A percentile compares a stretch with the other conserved stretches of the same genome.
Conservation (phyloP, 2,888 invertebrate species). For the Metalampra italica region DNA sequence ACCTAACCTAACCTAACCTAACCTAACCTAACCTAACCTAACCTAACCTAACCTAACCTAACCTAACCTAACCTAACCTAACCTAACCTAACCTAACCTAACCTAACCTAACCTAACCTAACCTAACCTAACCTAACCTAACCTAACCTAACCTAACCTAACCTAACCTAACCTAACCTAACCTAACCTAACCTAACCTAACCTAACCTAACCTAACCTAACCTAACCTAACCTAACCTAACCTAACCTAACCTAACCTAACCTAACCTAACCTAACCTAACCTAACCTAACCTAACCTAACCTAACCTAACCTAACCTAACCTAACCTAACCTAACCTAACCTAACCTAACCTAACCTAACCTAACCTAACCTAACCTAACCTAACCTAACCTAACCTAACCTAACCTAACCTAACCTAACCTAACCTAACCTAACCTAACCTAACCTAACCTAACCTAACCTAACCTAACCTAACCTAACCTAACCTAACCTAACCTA, state of each 20-base stretch:
- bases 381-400: slow-evolving; percentile 13
- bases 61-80: too few species aligned
- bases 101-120: slow-evolving; percentile 4
- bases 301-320: slow-evolving; percentile 5
- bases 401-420: slow-evolving; percentile 12
- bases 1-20: too few species aligned
- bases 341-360: slow-evolving; percentile 6
- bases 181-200: slow-evolving; percentile 13
- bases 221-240: slow-evolving; percentile 4
- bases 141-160: slow-evolving; percentile 10
- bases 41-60: too few species aligned
- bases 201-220: too few species aligned
- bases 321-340: slow-evolving; percentile 10
- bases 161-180: too few species aligned
- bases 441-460: slow-evolving; percentile 8
- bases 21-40: background rate
- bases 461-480: slow-evolving; percentile 20
- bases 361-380: slow-evolving; percentile 6
- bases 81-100: too few species aligned
- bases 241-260: slow-evolving; percentile 5
- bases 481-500: slow-evolving; percentile 21
- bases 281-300: slow-evolving; percentile 4
- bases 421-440: slow-evolving; percentile 17
- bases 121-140: slow-evolving; percentile 5
- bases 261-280: slow-evolving; percentile 10